These are phyloP conservation scores for Chaitophorus viminalis DNA, from an alignment of 2,888 invertebrate species.

Conservation along the genomic window DNA sequence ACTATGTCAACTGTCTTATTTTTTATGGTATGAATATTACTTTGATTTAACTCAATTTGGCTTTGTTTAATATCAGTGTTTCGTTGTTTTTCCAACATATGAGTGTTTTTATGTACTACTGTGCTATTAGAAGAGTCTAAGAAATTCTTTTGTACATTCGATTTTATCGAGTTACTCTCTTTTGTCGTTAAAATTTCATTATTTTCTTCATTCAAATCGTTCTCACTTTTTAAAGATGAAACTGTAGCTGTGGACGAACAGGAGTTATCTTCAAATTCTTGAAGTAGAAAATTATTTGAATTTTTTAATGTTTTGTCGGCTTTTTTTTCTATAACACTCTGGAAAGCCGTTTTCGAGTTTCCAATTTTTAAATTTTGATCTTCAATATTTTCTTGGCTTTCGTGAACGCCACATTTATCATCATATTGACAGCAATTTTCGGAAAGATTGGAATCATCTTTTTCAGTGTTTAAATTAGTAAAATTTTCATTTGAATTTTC, in stretches of 20 bases:
- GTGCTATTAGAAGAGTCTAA: neutral
- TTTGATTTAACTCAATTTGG: neutral
- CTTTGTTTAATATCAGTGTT: neutral
- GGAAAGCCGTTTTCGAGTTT: neutral
- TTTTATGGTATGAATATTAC: neutral
- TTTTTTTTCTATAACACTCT: neutral
- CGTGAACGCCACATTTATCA: neutral
- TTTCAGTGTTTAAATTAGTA: neutral
- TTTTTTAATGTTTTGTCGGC: neutral
- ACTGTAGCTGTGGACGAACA: neutral
- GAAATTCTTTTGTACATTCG: neutral
- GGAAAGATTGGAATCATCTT: neutral
- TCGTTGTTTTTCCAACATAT: neutral
- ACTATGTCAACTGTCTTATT: neutral
- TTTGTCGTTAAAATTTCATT: neutral
- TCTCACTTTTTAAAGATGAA: neutral
- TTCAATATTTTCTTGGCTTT: neutral
- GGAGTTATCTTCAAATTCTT: constrained; percentile 13
- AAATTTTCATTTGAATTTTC: constrained; percentile 25
- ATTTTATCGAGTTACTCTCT: neutral
- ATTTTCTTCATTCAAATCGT: neutral
- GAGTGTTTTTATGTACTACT: neutral
- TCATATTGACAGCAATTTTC: neutral
- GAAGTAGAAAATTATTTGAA: neutral
- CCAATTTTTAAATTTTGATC: neutral